Conservation (phyloP, 2,113 vertebrate genomes). For the Zonotrichia leucophrys region DNA sequence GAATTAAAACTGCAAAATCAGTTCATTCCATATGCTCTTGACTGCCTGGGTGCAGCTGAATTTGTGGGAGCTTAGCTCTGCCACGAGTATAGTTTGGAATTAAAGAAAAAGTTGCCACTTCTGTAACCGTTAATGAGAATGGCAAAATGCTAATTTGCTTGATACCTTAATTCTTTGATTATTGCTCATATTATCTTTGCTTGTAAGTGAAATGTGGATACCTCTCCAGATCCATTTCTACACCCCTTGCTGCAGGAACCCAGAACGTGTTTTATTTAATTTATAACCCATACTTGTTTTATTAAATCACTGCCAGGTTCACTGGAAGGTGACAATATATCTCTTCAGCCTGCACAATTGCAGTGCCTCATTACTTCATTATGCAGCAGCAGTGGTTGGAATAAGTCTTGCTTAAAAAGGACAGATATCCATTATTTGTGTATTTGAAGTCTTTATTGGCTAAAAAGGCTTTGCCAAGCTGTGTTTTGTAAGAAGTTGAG, state of each 20-base stretch:
- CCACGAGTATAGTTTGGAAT: not conserved
- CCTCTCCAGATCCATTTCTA: not conserved
- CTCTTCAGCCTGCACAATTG: not conserved
- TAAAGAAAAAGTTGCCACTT: not conserved
- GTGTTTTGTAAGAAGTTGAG: constrained; percentile 15
- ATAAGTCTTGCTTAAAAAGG: constrained; percentile 6
- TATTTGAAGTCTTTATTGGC: not conserved
- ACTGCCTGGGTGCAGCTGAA: not conserved
- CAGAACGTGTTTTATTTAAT: not conserved
- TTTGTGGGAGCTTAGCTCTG: not conserved
- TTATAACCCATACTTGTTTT: not conserved
- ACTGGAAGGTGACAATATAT: not conserved
- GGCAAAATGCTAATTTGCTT: not conserved
- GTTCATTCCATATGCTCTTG: not conserved
- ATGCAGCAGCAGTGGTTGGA: not conserved
- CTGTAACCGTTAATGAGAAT: not conserved
- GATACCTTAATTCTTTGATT: not conserved
- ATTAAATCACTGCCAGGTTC: not conserved
- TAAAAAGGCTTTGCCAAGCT: constrained; percentile 8
- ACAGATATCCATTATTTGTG: not conserved
- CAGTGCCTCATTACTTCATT: not conserved
- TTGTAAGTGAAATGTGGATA: not conserved
- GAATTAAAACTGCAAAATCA: not conserved
- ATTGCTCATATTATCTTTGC: not conserved
- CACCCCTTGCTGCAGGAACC: not conserved